Percentiles rank a stretch among this genome's conserved stretches.
phyloP scores from a whole-genome alignment of 2,888 invertebrate genomes.

The Melolontha melolontha region DNA sequence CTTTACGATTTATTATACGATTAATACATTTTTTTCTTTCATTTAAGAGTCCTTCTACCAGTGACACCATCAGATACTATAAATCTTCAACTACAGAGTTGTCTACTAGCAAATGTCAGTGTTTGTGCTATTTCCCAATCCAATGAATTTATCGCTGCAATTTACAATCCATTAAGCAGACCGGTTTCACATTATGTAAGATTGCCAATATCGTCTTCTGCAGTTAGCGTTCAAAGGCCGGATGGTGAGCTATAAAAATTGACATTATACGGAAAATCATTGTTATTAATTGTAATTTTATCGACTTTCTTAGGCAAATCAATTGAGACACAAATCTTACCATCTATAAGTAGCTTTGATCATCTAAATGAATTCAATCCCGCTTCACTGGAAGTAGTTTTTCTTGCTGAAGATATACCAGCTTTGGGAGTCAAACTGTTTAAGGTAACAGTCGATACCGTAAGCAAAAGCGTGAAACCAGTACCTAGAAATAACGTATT shows the following conservation, averaged over 20 bases:
- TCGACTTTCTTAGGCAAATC: conserved; percentile 67
- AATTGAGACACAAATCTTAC: conserved; percentile 51
- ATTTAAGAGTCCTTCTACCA: conserved; percentile 39
- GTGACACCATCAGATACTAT: conserved; percentile 58
- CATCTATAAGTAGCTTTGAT: conserved; percentile 44
- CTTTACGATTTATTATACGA: no score
- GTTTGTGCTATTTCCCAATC: conserved; percentile 67
- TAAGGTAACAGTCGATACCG: conserved; percentile 61
- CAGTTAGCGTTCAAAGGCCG: conserved; percentile 62
- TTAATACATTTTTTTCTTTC: neutral
- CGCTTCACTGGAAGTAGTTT: conserved; percentile 77
- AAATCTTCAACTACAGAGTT: conserved; percentile 62
- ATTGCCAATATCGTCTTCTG: conserved; percentile 70
- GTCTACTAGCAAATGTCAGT: conserved; percentile 73
- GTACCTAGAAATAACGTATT: neutral
- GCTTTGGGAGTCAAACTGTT: conserved; percentile 75
- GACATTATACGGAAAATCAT: neutral
- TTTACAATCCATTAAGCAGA: conserved; percentile 85
- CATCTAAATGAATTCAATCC: conserved; percentile 43
- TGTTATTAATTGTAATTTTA: no score
- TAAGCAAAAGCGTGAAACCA: conserved; percentile 1
- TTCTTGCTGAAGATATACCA: conserved; percentile 73
- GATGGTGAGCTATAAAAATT: conserved; percentile 18
- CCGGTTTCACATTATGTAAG: conserved; percentile 69
- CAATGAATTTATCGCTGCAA: conserved; percentile 74